Conservation (phyloP, 2,888 invertebrate genomes). For the Caenorhabditis imperialis region DNA sequence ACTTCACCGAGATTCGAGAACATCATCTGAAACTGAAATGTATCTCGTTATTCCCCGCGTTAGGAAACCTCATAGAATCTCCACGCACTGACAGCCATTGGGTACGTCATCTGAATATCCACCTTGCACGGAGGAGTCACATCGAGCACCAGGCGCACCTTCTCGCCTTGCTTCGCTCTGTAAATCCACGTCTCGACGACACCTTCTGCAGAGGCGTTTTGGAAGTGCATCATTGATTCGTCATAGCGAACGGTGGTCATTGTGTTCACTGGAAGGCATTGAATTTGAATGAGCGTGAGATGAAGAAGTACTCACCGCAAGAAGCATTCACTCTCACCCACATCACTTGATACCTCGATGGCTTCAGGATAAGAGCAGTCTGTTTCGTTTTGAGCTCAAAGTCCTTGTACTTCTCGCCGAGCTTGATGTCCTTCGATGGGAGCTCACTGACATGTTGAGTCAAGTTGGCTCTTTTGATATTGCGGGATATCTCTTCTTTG, state of each 20-base stretch:
- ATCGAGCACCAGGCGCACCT: constrained; percentile 28
- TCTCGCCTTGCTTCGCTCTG: constrained; percentile 4
- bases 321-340: constrained; percentile 23
- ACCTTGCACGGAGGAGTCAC: constrained; percentile 18
- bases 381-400: constrained; percentile 2
- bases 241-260: constrained; percentile 23
- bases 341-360: constrained; percentile 13
- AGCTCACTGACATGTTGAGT: constrained; percentile 17
- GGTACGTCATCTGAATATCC: constrained; percentile 6
- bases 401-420: constrained; percentile 15
- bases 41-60: no score
- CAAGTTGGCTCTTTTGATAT: constrained; percentile 23
- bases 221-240: constrained; percentile 24
- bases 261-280: constrained; percentile 26
- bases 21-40: constrained; percentile 21
- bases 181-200: constrained; percentile 33
- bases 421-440: constrained; percentile 14
- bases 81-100: constrained; percentile 5
- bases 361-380: constrained; percentile 4
- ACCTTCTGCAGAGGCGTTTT: constrained; percentile 23
- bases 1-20: constrained; percentile 32
- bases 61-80: constrained; percentile 29
- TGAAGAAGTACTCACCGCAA: constrained; percentile 20
- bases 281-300: not conserved
- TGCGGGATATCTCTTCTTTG: not conserved